Percentiles rank a stretch among this genome's conserved stretches.
Evolutionary conservation across 2,797 vertebrate genomes (phyloP).

Genomic region (Notamacropus eugenii): DNA sequence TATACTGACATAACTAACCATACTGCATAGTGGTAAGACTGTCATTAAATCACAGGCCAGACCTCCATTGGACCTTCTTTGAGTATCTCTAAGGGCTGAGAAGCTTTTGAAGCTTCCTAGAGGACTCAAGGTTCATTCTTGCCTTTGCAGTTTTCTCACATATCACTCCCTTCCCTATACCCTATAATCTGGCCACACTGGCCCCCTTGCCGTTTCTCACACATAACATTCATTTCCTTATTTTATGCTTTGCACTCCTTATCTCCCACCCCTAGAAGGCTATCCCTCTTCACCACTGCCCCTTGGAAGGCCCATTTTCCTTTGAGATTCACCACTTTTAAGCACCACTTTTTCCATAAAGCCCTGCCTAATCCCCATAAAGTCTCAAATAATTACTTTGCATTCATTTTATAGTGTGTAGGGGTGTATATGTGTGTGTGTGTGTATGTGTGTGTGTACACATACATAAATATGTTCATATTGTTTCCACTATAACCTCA

Average conservation of each 20-base stretch:
- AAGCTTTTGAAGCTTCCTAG: background rate
- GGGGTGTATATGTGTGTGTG: background rate
- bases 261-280: background rate
- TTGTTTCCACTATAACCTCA: background rate
- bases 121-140: background rate
- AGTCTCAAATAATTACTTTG: background rate
- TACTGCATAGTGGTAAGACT: background rate
- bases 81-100: too few species aligned
- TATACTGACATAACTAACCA: background rate
- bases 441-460: background rate
- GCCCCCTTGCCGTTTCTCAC: background rate
- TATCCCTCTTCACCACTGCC: background rate
- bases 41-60: background rate
- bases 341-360: background rate
- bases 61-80: background rate
- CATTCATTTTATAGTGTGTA: background rate
- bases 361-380: background rate
- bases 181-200: background rate
- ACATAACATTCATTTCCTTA: background rate
- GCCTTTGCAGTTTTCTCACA: background rate
- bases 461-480: background rate
- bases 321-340: background rate
- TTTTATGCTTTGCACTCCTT: background rate
- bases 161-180: background rate
- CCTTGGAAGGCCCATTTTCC: background rate